phyloP scores from a whole-genome alignment of 2,888 invertebrate species.

The Philonicus albiceps region DNA sequence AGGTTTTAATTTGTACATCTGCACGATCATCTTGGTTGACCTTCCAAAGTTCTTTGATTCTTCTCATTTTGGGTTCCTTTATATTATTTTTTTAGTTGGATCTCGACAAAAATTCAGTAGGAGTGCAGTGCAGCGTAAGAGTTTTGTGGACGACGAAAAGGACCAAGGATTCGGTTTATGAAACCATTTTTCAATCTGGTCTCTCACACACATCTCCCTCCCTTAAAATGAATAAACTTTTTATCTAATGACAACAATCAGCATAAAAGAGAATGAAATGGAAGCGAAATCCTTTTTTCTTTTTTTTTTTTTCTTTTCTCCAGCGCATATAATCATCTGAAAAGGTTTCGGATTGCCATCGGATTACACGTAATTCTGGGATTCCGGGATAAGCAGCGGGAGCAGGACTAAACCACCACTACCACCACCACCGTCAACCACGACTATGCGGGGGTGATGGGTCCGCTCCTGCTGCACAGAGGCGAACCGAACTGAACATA shows the following conservation, averaged over 20 bases:
- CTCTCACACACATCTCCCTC: background rate
- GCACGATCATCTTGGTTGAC: background rate
- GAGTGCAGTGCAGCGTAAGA: background rate
- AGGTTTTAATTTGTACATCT: background rate
- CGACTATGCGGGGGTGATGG: background rate
- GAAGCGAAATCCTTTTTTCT: conserved; percentile 33
- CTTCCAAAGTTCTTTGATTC: background rate
- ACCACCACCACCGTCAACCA: background rate
- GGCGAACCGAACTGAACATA: conserved; percentile 1
- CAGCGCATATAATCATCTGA: conserved; percentile 41
- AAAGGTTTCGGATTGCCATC: conserved; percentile 44
- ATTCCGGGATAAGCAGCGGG: background rate
- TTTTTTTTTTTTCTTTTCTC: background rate
- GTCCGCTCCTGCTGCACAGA: background rate
- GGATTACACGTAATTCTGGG: conserved; percentile 40
- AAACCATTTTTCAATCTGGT: background rate
- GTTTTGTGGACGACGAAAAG: background rate
- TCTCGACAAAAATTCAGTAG: background rate
- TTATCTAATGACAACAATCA: conserved; percentile 39
- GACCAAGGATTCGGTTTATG: background rate
- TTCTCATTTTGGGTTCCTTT: background rate
- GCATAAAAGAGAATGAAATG: conserved; percentile 40
- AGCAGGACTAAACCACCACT: background rate
- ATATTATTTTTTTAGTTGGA: background rate
- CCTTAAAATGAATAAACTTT: background rate